phyloP scores from a whole-genome alignment of 2,113 vertebrate species.

The Penelope pileata region DNA sequence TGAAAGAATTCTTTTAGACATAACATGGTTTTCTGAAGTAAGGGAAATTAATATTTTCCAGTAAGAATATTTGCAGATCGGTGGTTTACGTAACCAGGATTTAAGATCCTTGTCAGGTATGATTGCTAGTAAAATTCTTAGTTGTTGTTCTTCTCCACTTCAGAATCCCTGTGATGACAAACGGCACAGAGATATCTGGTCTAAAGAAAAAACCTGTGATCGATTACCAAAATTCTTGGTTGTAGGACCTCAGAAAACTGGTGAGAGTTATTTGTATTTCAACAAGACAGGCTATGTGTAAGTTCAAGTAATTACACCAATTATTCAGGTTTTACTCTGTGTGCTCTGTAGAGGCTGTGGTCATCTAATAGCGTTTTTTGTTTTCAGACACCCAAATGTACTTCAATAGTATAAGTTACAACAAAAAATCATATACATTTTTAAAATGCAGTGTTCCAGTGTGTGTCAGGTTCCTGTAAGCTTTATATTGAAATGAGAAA shows the following conservation, averaged over 20 bases:
- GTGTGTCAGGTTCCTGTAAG: neutral
- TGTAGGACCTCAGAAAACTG: slow-evolving; percentile 96
- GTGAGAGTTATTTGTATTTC: slow-evolving; percentile 74
- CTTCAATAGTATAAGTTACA: neutral
- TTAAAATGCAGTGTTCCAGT: neutral
- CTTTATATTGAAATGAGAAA: neutral
- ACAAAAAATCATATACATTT: neutral
- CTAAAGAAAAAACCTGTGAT: slow-evolving; percentile 98
- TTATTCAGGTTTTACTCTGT: neutral
- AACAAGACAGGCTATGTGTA: neutral
- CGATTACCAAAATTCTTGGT: slow-evolving; percentile 95
- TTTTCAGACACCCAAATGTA: neutral
- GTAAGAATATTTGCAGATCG: neutral
- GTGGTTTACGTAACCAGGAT: neutral
- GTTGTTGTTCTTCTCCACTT: neutral
- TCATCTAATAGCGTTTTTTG: neutral
- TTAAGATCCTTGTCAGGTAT: neutral
- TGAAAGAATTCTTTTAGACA: neutral
- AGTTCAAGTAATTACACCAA: neutral
- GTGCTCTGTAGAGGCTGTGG: neutral
- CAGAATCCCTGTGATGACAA: slow-evolving; percentile 98
- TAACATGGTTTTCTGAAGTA: neutral
- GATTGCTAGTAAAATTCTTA: neutral
- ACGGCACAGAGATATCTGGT: slow-evolving; percentile 98
- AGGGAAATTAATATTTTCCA: neutral